A percentile compares a stretch with the other conserved stretches of the same genome.
Evolutionary conservation across 2,888 invertebrate genomes (phyloP).

Genomic region (Drosophila putrida): DNA sequence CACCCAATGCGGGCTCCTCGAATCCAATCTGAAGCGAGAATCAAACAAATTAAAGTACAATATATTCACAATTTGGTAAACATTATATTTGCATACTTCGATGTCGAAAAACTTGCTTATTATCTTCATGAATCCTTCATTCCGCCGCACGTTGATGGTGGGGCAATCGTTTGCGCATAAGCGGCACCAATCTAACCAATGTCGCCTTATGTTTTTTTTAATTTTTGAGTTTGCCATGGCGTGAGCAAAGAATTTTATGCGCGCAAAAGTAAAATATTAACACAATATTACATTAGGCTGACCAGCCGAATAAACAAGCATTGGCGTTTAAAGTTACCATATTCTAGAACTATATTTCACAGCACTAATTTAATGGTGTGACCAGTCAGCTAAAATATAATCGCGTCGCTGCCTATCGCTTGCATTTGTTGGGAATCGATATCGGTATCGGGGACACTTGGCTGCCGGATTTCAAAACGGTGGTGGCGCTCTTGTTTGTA

Average conservation of each 20-base stretch:
- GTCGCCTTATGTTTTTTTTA: neutral
- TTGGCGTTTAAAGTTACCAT: slow-evolving; percentile 2
- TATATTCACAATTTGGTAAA: neutral
- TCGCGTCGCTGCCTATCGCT: neutral
- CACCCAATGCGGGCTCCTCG: slow-evolving; percentile 61
- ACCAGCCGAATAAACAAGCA: slow-evolving; percentile 12
- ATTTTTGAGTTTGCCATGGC: slow-evolving; percentile 13
- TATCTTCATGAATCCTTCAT: slow-evolving; percentile 40
- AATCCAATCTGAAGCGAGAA: slow-evolving; percentile 44
- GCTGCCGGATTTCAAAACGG: too few relatives aligned
- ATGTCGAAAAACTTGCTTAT: slow-evolving; percentile 68
- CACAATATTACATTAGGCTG: slow-evolving; percentile 11
- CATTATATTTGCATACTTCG: slow-evolving; percentile 39
- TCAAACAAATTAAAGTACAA: neutral
- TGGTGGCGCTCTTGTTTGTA: too few relatives aligned
- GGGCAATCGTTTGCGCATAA: slow-evolving; percentile 58
- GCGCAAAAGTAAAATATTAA: slow-evolving; percentile 16
- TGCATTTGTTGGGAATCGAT: slow-evolving; percentile 32
- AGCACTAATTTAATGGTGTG: slow-evolving; percentile 27
- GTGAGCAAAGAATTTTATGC: neutral
- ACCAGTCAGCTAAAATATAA: slow-evolving; percentile 8
- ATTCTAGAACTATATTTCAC: neutral
- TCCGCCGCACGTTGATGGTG: slow-evolving; percentile 23
- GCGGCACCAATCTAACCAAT: slow-evolving; percentile 65
- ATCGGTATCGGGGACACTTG: too few relatives aligned